Evolutionary conservation across 2,888 invertebrate species (phyloP), one percentile per base, ranked within the genome.

Genomic region (Idaea aversata): DNA sequence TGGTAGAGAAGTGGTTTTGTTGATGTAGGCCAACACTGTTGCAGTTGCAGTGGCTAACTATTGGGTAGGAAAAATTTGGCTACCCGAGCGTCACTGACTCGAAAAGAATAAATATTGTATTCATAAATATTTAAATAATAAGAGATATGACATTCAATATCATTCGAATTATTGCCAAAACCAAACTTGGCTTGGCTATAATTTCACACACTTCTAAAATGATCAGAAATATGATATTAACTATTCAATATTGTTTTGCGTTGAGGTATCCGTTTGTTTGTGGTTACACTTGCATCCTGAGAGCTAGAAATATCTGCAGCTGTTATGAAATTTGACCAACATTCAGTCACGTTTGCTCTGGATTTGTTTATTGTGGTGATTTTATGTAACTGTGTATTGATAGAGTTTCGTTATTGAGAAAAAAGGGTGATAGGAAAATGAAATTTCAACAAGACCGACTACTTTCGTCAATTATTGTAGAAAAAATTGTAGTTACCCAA

Each of bases 301-400:
- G 75, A 80, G 84, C 85, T 87, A 83, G 84, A 88, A 88, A 88
- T 88, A 88, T 82, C 83, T 62, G 75, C 73, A 73, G 77, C 82
- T 88, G 88, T 89, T 89, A 82, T 87, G 88, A 88, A 90, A 90
- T 74, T 70, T 72, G 78, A 81, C 78, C 79, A 75, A 70, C 73
- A 69, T 70, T 75, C 77, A 81, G 87, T 86, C 88, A 90, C 88
- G 89, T 88, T 81, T 84, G 72, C 71, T 57, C 59, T 34, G 13
- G 34, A 47, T 47, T 47, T 2, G 10, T 47, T 47, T 47, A 10
- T 47, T 47, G 47, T 13, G 47, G 47, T 47, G 1, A 47, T 13
- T 47, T 47, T 47, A 47, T 47, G 47, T 47, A 47, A 47, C 47
- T 47, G 47, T 47, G 47, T 36, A 65, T 59, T 67, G 65, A 58